Conservation (phyloP, 2,888 invertebrate species). For the Synanthedon andrenaeformis region DNA sequence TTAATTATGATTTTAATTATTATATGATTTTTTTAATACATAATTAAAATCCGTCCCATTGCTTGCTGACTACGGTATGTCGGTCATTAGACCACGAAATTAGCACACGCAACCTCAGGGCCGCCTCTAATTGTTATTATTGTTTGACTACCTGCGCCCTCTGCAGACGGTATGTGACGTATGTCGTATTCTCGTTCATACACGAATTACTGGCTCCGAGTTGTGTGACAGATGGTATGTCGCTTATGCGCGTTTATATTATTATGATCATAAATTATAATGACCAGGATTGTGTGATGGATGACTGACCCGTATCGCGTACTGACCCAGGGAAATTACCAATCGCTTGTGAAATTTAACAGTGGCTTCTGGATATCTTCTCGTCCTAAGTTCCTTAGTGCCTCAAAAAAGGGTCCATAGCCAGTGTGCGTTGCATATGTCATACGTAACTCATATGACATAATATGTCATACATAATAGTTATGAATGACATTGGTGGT, state of each 20-base stretch:
- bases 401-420: too few species aligned
- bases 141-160: conserved; percentile 12
- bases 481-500: too few species aligned
- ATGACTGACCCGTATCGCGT: too few species aligned
- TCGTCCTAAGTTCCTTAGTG: too few species aligned
- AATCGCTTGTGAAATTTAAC: too few species aligned
- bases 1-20: too few species aligned
- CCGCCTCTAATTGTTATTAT: conserved; percentile 29
- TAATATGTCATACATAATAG: too few species aligned
- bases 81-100: conserved; percentile 32
- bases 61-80: conserved; percentile 22
- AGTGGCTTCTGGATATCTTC: too few species aligned
- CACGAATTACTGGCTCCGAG: conserved; percentile 7
- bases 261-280: neutral
- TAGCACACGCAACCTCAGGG: conserved; percentile 28
- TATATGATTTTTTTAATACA: too few species aligned
- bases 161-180: conserved; percentile 6
- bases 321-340: too few species aligned
- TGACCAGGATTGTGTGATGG: neutral
- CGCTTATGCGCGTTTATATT: neutral
- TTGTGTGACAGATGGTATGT: neutral
- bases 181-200: conserved; percentile 7
- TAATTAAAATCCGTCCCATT: neutral
- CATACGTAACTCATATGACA: too few species aligned
- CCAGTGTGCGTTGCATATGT: too few species aligned